Percentiles rank a stretch among this genome's conserved stretches.
These are phyloP conservation scores for Mustela lutreola DNA, from an alignment of 2,113 vertebrate species.

Conservation along the genomic window DNA sequence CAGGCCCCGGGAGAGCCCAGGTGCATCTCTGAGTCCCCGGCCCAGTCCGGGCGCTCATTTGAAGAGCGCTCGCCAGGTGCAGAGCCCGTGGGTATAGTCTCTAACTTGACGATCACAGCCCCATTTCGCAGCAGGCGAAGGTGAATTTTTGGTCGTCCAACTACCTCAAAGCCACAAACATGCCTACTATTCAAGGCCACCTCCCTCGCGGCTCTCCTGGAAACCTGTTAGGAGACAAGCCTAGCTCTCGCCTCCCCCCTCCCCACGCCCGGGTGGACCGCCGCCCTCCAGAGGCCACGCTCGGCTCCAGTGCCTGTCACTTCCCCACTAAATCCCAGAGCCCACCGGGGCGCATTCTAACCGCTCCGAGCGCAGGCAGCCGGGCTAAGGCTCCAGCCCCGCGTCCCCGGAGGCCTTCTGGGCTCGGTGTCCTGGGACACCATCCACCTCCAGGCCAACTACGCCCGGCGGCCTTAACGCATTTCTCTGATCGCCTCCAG, in stretches of 20 bases:
- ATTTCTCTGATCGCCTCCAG: constrained; percentile 41
- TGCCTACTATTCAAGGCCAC: not conserved
- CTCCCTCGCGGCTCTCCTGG: not conserved
- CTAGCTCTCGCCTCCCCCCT: not conserved
- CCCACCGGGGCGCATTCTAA: not conserved
- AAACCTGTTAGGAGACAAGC: not conserved
- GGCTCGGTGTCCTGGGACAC: not conserved
- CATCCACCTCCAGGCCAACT: constrained; percentile 23
- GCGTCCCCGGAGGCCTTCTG: constrained; percentile 37
- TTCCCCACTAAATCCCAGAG: constrained; percentile 16
- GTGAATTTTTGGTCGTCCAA: not conserved
- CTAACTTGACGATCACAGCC: not conserved
- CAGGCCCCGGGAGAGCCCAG: not conserved
- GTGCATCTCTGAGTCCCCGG: not conserved
- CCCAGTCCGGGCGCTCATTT: fast-evolving
- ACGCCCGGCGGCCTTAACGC: not conserved
- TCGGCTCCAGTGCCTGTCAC: not conserved
- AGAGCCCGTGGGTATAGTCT: not conserved
- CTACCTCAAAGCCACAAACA: not conserved
- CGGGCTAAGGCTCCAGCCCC: not conserved
- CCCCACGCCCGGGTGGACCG: not conserved
- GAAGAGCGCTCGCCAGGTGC: not conserved
- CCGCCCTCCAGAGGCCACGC: not conserved
- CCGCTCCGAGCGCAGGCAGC: not conserved
- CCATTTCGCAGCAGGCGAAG: not conserved